Percentiles rank a stretch among this genome's conserved stretches.
phyloP scores from a whole-genome alignment of 2,113 vertebrate species.

The Beaufortia kweichowensis region DNA sequence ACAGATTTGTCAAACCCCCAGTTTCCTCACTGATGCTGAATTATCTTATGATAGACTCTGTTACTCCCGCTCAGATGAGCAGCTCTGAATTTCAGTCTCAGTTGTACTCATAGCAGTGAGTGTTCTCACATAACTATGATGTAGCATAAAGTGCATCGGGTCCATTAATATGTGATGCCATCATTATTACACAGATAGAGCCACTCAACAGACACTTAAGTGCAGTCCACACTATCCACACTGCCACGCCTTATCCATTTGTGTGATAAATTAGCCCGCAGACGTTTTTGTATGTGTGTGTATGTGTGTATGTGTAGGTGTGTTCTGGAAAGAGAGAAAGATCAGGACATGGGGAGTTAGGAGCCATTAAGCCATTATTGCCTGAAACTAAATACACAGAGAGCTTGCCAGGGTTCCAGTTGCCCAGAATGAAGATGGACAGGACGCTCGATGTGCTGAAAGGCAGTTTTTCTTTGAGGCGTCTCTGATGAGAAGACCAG shows the following conservation, averaged over 20 bases:
- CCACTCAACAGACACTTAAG: conserved; percentile 46
- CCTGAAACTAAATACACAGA: conserved; percentile 56
- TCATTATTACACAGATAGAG: conserved; percentile 40
- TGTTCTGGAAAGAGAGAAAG: conserved; percentile 32
- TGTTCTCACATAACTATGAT: conserved; percentile 33
- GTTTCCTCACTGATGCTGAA: conserved; percentile 12
- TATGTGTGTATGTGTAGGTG: background rate
- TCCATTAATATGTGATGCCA: conserved; percentile 46
- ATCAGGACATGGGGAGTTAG: conserved; percentile 42
- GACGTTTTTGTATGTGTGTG: conserved; percentile 13
- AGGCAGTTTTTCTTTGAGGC: conserved; percentile 39
- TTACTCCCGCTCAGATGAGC: conserved; percentile 21
- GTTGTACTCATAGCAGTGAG: background rate
- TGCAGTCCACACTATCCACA: conserved; percentile 46
- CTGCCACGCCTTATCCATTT: conserved; percentile 50
- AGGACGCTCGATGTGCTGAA: conserved; percentile 42
- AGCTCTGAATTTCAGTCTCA: conserved; percentile 5
- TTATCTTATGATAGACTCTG: conserved; percentile 26
- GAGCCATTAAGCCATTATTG: conserved; percentile 56
- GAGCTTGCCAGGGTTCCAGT: conserved; percentile 43
- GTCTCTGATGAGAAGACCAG: background rate
- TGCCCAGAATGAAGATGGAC: conserved; percentile 35
- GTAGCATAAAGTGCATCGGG: conserved; percentile 25
- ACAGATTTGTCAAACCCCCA: conserved; percentile 2
- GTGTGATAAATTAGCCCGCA: conserved; percentile 43